Evolutionary conservation across 2,797 vertebrate species (phyloP), one percentile per base, ranked within the genome.

Genomic region (Crotalus adamanteus): DNA sequence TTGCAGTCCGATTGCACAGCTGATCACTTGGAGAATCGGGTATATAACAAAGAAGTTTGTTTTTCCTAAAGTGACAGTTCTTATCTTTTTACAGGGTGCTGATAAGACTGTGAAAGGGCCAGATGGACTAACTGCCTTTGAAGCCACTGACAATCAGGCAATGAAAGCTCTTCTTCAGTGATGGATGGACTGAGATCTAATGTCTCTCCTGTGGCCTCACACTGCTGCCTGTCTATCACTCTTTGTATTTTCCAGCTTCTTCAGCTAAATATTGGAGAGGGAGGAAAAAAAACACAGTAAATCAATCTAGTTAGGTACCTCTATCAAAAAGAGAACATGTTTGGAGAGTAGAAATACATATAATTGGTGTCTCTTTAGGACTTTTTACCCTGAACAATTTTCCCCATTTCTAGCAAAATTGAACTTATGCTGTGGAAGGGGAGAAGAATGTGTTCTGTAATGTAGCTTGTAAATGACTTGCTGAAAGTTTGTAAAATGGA

Each of bases 91-190:
- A 86, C 96, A 98, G 98, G 98, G 98, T 96, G 98, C 98, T 95
- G 98, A 98, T 96, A 98, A 98, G 96, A 97, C 96, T 95, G 97
- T 97, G 97, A 98, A 98, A 96, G 97, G 98, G 93, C 98, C 98
- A 92, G 98, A 98, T 94, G 98, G 98, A 97, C 97, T 98, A 91
- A 98, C 97, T 93, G 98, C 97, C 95, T 97, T 98, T 92, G 98
- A 98, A 98, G 97, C 97, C 95, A 97, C 98, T 96, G 98, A 98
- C 97, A 98, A 97, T 97, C 98, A 98, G 95, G 98, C 97, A 96
- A 98, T 98, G 97, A 98, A 97, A 97, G 97, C 97, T 94, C 98
- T 98, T 93, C 98, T 98, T 93, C 98, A 98, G 97, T 98, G 97
- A 98, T 11, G 94, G 96, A 96, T 95, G 95, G 96, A 97, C 97